These are phyloP conservation scores for Loripinus fragilis DNA, from an alignment of 2,888 invertebrate species.

Conservation along the genomic window DNA sequence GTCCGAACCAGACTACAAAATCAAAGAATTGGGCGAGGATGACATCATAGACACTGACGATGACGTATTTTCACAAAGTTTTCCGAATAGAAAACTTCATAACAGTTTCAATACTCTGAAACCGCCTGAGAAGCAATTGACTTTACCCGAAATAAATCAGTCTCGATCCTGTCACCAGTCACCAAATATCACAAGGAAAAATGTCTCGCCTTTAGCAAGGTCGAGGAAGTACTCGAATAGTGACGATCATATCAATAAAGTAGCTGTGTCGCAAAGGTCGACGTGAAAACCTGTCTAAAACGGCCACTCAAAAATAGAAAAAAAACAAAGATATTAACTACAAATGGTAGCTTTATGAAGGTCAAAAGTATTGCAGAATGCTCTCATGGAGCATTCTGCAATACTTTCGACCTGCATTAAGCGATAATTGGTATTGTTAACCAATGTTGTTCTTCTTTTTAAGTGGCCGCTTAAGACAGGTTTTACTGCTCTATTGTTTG, in stretches of 20 bases:
- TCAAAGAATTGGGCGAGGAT: slow-evolving; percentile 4
- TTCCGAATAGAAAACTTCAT: slow-evolving; percentile 14
- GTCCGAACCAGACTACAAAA: slow-evolving; percentile 12
- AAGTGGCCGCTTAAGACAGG: too few relatives aligned
- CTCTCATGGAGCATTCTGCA: too few relatives aligned
- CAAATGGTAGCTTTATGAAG: too few relatives aligned
- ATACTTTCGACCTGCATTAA: too few relatives aligned
- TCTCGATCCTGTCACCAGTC: slow-evolving; percentile 22
- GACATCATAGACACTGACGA: slow-evolving; percentile 43
- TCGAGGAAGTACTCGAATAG: slow-evolving; percentile 53
- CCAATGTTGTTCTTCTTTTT: too few relatives aligned
- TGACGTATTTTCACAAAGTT: slow-evolving; percentile 53
- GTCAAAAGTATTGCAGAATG: neutral
- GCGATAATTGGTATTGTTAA: too few relatives aligned
- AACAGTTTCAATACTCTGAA: slow-evolving; percentile 2
- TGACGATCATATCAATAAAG: slow-evolving; percentile 48
- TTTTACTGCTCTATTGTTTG: too few relatives aligned
- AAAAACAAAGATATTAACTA: too few relatives aligned
- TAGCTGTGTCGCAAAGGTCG: neutral
- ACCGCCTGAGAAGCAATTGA: slow-evolving; percentile 33
- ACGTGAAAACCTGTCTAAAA: too few relatives aligned
- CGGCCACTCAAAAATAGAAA: too few relatives aligned
- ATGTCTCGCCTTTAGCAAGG: slow-evolving; percentile 36
- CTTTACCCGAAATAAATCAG: slow-evolving; percentile 44
- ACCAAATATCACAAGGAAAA: slow-evolving; percentile 21